phyloP scores from a whole-genome alignment of 2,888 invertebrate genomes.

The Polyploca ridens region DNA sequence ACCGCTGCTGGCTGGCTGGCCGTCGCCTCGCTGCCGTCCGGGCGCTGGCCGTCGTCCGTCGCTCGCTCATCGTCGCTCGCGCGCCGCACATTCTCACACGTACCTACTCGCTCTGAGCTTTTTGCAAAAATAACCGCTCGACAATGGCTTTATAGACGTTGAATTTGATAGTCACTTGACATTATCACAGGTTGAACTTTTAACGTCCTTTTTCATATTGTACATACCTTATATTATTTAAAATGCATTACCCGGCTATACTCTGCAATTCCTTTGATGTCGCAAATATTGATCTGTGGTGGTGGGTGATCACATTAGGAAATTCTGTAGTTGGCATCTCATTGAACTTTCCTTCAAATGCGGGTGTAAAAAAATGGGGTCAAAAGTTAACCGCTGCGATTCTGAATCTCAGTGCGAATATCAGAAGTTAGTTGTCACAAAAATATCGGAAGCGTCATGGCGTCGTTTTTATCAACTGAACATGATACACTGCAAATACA shows the following conservation, averaged over 20 bases:
- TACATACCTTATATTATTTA: too few species aligned
- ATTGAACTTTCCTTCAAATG: too few species aligned
- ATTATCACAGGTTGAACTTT: not conserved
- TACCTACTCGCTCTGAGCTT: not conserved
- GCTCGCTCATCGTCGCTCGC: slow-evolving; percentile 12
- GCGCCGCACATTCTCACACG: not conserved
- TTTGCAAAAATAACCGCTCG: slow-evolving; percentile 3
- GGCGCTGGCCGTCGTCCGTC: too few species aligned
- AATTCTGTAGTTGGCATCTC: too few species aligned
- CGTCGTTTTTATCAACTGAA: slow-evolving; percentile 44
- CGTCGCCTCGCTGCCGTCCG: too few species aligned
- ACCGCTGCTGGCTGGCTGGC: slow-evolving; percentile 10
- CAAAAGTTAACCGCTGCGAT: not conserved
- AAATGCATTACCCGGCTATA: too few species aligned
- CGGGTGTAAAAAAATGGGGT: not conserved
- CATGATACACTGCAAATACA: slow-evolving; percentile 60
- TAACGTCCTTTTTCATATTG: too few species aligned
- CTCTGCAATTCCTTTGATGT: too few species aligned
- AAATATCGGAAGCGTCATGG: slow-evolving; percentile 45
- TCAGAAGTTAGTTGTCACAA: slow-evolving; percentile 27
- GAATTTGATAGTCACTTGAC: not conserved
- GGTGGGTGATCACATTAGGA: too few species aligned
- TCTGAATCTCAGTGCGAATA: slow-evolving; percentile 3
- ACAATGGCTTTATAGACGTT: not conserved
- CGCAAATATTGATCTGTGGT: too few species aligned